phyloP scores from a whole-genome alignment of 2,888 invertebrate species.

The Epinotia demarniana region DNA sequence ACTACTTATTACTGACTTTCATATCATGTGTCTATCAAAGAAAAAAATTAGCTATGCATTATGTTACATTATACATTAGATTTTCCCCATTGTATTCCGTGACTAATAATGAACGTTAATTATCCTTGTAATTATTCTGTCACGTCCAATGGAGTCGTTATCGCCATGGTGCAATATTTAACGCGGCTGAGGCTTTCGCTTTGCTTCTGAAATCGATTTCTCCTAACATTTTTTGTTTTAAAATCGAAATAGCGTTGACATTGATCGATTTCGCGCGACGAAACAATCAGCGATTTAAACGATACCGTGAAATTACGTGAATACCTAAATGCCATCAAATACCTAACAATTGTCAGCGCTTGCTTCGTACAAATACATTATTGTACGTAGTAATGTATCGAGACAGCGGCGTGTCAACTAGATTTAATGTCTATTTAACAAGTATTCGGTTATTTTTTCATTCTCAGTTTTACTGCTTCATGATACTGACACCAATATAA shows the following conservation, averaged over 20 bases:
- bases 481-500: slow-evolving; percentile 3
- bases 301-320: slow-evolving; percentile 52
- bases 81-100: slow-evolving; percentile 38
- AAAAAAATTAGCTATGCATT: background rate
- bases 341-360: slow-evolving; percentile 29
- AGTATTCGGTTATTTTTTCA: slow-evolving; percentile 10
- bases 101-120: slow-evolving; percentile 46
- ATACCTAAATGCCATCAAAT: slow-evolving; percentile 46
- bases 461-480: background rate
- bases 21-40: background rate
- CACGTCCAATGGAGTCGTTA: slow-evolving; percentile 37
- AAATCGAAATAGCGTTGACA: slow-evolving; percentile 76
- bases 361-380: slow-evolving; percentile 14
- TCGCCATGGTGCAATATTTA: slow-evolving; percentile 32
- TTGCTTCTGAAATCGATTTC: slow-evolving; percentile 49
- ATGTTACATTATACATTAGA: slow-evolving; percentile 16
- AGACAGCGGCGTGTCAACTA: slow-evolving; percentile 28
- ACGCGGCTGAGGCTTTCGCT: slow-evolving; percentile 47
- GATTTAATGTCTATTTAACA: slow-evolving; percentile 22
- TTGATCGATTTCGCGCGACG: slow-evolving; percentile 76
- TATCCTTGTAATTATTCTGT: slow-evolving; percentile 46
- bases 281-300: slow-evolving; percentile 64
- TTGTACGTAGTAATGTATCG: slow-evolving; percentile 5
- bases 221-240: slow-evolving; percentile 55
- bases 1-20: background rate